Percentiles rank a stretch among this genome's conserved stretches.
Evolutionary conservation across 1,140 invertebrate species (phyloP).

Genomic region (Drosophila bipectinata): DNA sequence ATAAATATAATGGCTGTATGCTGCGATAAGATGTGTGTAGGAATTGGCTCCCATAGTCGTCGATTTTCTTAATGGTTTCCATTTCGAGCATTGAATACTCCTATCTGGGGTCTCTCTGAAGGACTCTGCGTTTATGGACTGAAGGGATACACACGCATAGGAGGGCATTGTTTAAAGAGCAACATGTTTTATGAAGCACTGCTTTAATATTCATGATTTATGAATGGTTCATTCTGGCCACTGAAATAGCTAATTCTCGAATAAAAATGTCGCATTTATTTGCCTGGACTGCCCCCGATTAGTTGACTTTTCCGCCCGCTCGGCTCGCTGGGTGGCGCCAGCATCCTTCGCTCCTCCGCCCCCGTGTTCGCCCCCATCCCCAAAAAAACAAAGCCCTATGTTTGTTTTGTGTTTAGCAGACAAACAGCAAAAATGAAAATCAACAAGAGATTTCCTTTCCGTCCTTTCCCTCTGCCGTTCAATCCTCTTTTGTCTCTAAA

Average conservation of each 20-base stretch:
- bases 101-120: not conserved
- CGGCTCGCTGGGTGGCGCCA: slow-evolving; percentile 19
- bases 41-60: slow-evolving; percentile 4
- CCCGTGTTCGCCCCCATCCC: not conserved
- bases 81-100: slow-evolving; percentile 4
- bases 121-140: not conserved
- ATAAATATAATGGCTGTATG: slow-evolving; percentile 49
- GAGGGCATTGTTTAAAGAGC: no score
- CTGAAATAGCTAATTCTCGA: not conserved
- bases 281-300: slow-evolving; percentile 32
- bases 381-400: slow-evolving; percentile 29
- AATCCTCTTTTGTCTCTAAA: slow-evolving; percentile 63
- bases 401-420: slow-evolving; percentile 79
- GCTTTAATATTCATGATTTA: not conserved
- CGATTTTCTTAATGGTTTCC: slow-evolving; percentile 24
- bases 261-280: slow-evolving; percentile 30
- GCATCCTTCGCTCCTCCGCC: no score
- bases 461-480: slow-evolving; percentile 6
- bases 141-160: no score
- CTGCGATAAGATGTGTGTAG: not conserved
- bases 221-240: not conserved
- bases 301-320: slow-evolving; percentile 34
- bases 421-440: slow-evolving; percentile 79
- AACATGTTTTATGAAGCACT: no score
- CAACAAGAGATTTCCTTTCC: slow-evolving; percentile 67